Conservation (phyloP, 2,888 invertebrate genomes). For the Bhutanitis thaidina region DNA sequence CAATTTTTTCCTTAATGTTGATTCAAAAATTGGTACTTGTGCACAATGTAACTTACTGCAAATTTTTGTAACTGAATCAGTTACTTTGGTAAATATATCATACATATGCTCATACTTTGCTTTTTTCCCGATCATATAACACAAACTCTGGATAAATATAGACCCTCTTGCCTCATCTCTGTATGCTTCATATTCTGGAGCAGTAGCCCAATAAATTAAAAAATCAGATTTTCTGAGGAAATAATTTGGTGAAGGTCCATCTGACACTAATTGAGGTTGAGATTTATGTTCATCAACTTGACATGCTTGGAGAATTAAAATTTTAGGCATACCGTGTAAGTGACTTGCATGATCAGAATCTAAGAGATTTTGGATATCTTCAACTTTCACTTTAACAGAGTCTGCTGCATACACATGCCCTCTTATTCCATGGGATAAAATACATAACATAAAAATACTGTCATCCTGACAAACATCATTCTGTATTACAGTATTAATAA, state of each 20-base stretch:
- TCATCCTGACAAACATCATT: constrained; percentile 45
- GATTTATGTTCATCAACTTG: constrained; percentile 46
- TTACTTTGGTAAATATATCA: constrained; percentile 64
- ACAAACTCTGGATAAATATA: constrained; percentile 63
- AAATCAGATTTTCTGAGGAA: constrained; percentile 56
- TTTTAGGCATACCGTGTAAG: constrained; percentile 56
- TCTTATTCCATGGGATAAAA: constrained; percentile 65
- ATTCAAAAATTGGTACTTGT: constrained; percentile 59
- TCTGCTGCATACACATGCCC: constrained; percentile 67
- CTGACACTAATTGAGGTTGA: constrained; percentile 42
- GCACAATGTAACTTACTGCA: constrained; percentile 38
- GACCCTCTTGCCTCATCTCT: constrained; percentile 55
- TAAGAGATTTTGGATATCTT: constrained; percentile 56
- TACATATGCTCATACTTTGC: constrained; percentile 48
- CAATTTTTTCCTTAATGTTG: constrained; percentile 59
- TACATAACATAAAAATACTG: constrained; percentile 66
- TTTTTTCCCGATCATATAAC: constrained; percentile 40
- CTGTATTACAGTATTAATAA: constrained; percentile 47
- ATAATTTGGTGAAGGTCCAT: constrained; percentile 38
- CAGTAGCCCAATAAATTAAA: constrained; percentile 66
- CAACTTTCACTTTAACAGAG: constrained; percentile 60
- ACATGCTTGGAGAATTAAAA: constrained; percentile 67
- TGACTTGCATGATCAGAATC: constrained; percentile 50
- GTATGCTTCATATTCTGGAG: constrained; percentile 63
- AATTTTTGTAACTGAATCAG: constrained; percentile 39